Conservation (phyloP, 2,797 vertebrate species). For the Urosaurus nigricauda region DNA sequence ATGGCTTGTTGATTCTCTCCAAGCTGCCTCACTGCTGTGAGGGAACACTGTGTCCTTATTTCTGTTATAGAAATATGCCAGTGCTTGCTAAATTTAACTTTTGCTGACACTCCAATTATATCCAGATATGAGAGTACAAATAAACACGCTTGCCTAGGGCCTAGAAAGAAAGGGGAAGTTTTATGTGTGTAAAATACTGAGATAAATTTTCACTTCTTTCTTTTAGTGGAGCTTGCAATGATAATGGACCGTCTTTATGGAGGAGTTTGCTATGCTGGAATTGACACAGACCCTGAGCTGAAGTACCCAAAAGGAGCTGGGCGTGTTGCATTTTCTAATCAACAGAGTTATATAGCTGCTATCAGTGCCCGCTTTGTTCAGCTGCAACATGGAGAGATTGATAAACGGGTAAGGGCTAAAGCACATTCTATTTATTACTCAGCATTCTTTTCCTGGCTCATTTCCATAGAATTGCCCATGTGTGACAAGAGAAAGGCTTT, state of each 20-base stretch:
- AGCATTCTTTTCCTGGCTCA: conserved; percentile 29
- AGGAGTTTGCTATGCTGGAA: conserved; percentile 98
- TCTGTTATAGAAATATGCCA: conserved; percentile 49
- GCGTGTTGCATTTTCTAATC: conserved; percentile 98
- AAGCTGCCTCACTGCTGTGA: conserved; percentile 54
- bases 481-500: neutral
- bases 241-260: conserved; percentile 99
- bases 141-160: neutral
- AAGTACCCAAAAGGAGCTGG: conserved; percentile 99
- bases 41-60: conserved; percentile 43
- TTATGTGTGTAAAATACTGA: neutral
- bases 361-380: conserved; percentile 99
- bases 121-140: conserved; percentile 36
- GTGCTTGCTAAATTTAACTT: conserved; percentile 35
- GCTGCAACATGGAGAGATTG: conserved; percentile 99
- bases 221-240: conserved; percentile 97
- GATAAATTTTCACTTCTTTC: conserved; percentile 52
- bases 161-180: conserved; percentile 5
- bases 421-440: conserved; percentile 24
- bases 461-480: conserved; percentile 39
- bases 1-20: conserved; percentile 42
- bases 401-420: conserved; percentile 94
- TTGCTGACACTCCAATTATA: conserved; percentile 43
- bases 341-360: conserved; percentile 99
- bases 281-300: conserved; percentile 98